These are phyloP conservation scores for Heliangelus exortis DNA, from an alignment of 2,797 vertebrate genomes.

Conservation along the genomic window DNA sequence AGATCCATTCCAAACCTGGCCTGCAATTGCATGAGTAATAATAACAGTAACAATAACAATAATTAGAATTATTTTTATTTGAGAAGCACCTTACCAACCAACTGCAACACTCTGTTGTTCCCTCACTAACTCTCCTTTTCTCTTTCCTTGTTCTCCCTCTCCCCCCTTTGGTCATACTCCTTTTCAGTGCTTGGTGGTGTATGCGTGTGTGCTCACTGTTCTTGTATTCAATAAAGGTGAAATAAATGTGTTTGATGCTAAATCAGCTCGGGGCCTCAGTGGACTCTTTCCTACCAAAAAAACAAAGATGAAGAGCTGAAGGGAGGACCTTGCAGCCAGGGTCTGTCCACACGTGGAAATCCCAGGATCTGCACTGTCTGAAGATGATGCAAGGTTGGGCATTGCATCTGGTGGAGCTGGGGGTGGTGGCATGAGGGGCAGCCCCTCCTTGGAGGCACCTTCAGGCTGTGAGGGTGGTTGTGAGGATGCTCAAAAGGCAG, in stretches of 20 bases:
- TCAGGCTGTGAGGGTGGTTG: not conserved
- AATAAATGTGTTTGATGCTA: constrained; percentile 91
- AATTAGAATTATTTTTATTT: constrained; percentile 67
- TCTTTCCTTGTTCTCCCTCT: constrained; percentile 79
- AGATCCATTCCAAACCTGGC: constrained; percentile 78
- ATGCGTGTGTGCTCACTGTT: constrained; percentile 95
- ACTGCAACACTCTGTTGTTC: constrained; percentile 74
- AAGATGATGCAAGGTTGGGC: too few species aligned
- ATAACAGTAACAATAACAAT: constrained; percentile 67
- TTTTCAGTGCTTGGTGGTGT: constrained; percentile 91
- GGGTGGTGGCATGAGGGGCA: accelerated
- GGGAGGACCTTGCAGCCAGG: accelerated
- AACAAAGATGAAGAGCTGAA: not conserved
- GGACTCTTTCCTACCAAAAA: not conserved
- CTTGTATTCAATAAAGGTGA: constrained; percentile 95
- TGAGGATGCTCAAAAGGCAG: not conserved
- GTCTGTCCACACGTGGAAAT: not conserved
- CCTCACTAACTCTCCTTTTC: constrained; percentile 70
- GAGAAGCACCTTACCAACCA: constrained; percentile 81
- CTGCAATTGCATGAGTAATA: constrained; percentile 80
- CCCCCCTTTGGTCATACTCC: constrained; percentile 60
- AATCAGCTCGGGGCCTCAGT: constrained; percentile 12
- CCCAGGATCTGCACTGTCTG: accelerated
- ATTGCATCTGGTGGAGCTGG: not conserved
- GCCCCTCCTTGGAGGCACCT: accelerated